Conservation (phyloP, 2,797 vertebrate species). For the Synanceia verrucosa region DNA sequence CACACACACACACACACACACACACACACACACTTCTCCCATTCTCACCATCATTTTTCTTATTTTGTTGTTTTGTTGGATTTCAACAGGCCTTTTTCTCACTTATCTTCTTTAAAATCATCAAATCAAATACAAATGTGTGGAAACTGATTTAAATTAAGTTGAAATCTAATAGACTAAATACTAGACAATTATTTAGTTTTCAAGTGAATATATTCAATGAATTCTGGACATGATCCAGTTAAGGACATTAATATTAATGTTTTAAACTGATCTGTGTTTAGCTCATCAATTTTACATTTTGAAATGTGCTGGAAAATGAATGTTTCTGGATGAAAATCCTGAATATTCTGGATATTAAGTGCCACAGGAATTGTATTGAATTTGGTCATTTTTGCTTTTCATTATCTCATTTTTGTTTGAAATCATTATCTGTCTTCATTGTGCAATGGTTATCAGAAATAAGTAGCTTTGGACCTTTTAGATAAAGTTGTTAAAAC, state of each 20-base stretch:
- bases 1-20: slow-evolving; percentile 32
- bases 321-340: not conserved
- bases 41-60: not conserved
- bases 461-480: not conserved
- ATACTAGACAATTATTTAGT: not conserved
- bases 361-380: not conserved
- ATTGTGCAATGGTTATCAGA: not conserved
- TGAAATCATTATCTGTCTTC: not conserved
- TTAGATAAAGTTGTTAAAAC: not conserved
- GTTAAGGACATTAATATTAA: too few species aligned
- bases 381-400: not conserved
- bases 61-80: not conserved
- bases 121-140: not conserved
- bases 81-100: not conserved
- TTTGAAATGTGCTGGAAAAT: not conserved
- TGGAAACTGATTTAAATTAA: not conserved
- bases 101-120: not conserved
- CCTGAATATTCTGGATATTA: not conserved
- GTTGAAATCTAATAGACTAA: not conserved
- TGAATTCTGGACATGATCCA: not conserved
- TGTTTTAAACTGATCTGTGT: not conserved
- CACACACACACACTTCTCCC: not conserved
- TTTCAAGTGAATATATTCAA: not conserved
- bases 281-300: too few species aligned
- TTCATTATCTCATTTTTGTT: not conserved